Evolutionary conservation across 1,140 invertebrate species (phyloP).

Genomic region (Nasonia vitripennis): DNA sequence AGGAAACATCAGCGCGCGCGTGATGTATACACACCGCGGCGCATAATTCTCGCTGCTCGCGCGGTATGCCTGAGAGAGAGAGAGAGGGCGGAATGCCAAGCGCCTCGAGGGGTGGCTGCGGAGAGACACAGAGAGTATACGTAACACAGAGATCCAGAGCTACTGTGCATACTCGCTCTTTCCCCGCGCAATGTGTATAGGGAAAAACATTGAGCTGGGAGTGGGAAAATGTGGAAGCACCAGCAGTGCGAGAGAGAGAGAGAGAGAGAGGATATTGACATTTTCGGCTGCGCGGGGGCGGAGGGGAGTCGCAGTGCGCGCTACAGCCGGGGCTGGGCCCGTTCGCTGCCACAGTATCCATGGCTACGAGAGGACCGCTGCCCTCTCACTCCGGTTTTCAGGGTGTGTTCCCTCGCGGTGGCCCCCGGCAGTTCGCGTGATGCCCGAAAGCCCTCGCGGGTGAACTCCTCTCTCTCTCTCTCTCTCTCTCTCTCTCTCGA

Average conservation of each 20-base stretch:
- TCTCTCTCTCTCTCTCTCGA: background rate
- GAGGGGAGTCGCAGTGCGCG: background rate
- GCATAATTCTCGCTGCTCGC: no score
- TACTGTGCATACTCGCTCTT: no score
- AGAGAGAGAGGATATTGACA: slow-evolving; percentile 69
- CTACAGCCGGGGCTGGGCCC: background rate
- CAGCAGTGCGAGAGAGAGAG: slow-evolving; percentile 32
- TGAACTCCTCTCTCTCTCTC: background rate
- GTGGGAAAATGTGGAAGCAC: background rate
- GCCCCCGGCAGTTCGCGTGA: background rate
- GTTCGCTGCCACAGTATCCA: background rate
- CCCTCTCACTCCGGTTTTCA: no score
- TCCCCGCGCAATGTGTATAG: background rate
- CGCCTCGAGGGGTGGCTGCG: background rate
- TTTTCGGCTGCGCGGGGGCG: slow-evolving; percentile 67
- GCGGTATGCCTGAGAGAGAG: background rate
- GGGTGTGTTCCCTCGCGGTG: background rate
- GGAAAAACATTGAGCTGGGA: background rate
- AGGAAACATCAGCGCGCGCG: background rate
- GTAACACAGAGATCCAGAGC: slow-evolving; percentile 10
- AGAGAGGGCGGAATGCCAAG: background rate
- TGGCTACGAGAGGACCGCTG: background rate
- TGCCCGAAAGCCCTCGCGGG: slow-evolving; percentile 2
- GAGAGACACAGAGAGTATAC: background rate
- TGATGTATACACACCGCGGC: background rate